phyloP scores from a whole-genome alignment of 2,888 invertebrate genomes.

The Spialia ferax region DNA sequence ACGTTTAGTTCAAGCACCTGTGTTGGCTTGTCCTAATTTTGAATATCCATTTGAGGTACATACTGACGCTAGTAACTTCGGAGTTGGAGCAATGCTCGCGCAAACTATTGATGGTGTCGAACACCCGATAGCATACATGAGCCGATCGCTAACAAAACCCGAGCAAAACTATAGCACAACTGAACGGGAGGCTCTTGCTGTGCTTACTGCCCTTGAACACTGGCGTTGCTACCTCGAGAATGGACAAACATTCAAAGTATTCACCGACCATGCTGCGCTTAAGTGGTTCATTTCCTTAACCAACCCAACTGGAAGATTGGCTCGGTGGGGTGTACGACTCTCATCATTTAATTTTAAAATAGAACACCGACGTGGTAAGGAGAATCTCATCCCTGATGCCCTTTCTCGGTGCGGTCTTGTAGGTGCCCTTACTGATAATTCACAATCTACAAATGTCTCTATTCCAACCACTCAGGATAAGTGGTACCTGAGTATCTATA shows the following conservation, averaged over 20 bases:
- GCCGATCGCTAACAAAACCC: conserved; percentile 1
- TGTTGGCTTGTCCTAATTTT: not conserved
- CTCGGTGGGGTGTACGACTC: conserved; percentile 47
- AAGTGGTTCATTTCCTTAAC: conserved; percentile 42
- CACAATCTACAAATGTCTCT: not conserved
- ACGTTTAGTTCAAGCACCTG: not conserved
- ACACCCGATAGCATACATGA: not conserved
- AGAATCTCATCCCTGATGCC: not conserved
- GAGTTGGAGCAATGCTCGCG: not conserved
- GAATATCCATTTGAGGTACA: conserved; percentile 45
- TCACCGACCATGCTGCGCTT: conserved; percentile 41
- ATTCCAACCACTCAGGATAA: conserved; percentile 18
- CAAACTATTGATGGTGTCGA: not conserved
- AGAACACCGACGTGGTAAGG: not conserved
- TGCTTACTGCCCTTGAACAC: conserved; percentile 42
- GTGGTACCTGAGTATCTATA: conserved; percentile 45
- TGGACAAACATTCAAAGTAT: conserved; percentile 35
- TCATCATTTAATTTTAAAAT: conserved; percentile 46
- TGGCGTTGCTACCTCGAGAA: conserved; percentile 1
- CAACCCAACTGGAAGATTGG: conserved; percentile 47
- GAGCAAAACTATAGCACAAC: conserved; percentile 43
- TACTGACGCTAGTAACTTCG: conserved; percentile 45
- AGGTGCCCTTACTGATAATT: too few species aligned
- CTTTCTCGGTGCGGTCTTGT: too few species aligned
- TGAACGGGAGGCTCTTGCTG: conserved; percentile 42